Evolutionary conservation across 1,140 invertebrate species (phyloP), one percentile per base, ranked within the genome.

Genomic region (Protaetia brevitarsis): DNA sequence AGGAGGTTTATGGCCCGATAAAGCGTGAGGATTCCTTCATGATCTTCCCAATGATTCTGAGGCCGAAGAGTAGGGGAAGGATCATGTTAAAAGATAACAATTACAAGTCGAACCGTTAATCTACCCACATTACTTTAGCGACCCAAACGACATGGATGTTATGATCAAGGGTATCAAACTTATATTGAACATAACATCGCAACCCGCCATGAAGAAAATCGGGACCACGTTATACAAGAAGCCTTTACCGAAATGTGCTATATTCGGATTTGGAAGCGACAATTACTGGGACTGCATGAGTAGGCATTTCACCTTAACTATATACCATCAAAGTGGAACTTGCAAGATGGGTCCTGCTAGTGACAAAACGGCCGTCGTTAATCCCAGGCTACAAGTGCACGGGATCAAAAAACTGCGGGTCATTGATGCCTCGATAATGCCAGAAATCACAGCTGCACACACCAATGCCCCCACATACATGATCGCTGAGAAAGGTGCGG

Each of bases 251-350:
- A 91, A 89, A 0, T 96, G 94, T 72, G 83, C 87, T 36, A 81
- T 83, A 3, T 84, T 83, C 41, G 79, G 83, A 0, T 71, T 85
- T 1, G 94, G 90, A 72, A 88, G 86, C 2, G 91, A 95, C 69
- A 87, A 88, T 23, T 94, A 94, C 74, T 92, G 89, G 81, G 85
- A 85, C 26, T 95, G 92, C 78, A 82, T 87, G 37, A 79, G 85
- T 0, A 81, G 83, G 21, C 81, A 85, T 64, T 85, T 90, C 23
- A 89, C 90, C 0, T 82, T 86, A 21, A 90, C 87, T 0, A 87
- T 93, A 51, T 92, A 89, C 71, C 92, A 95, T 75, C 87, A 88
- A 23, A 85, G 85, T 1, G 91, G 92, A 0, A 94, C 92, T 0
- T 90, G 89, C 74, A 94, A 92, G 78, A 96, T 96, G 93, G 93